These are phyloP conservation scores for Ooceraea biroi DNA, from an alignment of 1,140 invertebrate species.

Conservation along the genomic window DNA sequence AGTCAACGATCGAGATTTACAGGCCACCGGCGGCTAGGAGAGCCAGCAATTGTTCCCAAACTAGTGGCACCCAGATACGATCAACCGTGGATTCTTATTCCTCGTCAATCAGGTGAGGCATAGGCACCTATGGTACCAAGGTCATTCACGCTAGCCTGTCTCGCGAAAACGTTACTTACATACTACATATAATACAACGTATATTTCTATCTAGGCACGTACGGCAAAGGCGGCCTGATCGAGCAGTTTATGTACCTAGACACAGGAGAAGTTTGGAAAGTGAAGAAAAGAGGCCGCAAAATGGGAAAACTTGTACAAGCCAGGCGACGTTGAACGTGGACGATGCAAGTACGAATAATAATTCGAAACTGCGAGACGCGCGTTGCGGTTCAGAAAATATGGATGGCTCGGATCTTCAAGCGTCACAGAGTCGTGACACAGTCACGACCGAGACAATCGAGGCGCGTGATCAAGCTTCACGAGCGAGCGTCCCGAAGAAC, in stretches of 20 bases:
- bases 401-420: background rate
- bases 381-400: background rate
- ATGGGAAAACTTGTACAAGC: background rate
- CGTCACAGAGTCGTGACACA: background rate
- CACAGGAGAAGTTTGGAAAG: conserved; percentile 88
- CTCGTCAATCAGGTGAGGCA: conserved; percentile 51
- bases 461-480: background rate
- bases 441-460: too few species aligned
- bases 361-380: conserved; percentile 33
- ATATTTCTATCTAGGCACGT: conserved; percentile 70
- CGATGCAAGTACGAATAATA: conserved; percentile 39
- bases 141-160: too few species aligned
- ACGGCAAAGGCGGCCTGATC: conserved; percentile 90
- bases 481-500: conserved; percentile 9
- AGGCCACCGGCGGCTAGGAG: conserved; percentile 83
- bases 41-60: conserved; percentile 57
- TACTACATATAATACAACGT: too few species aligned
- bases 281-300: conserved; percentile 69
- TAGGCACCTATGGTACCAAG: too few species aligned
- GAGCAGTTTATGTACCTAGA: conserved; percentile 92
- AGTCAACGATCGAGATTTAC: conserved; percentile 82
- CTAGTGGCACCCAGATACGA: conserved; percentile 31
- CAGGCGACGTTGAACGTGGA: conserved; percentile 17
- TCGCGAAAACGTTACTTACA: too few species aligned
- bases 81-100: conserved; percentile 23